A percentile compares a stretch with the other conserved stretches of the same genome.
phyloP scores from a whole-genome alignment of 2,113 vertebrate species.

The Argyrosomus japonicus region DNA sequence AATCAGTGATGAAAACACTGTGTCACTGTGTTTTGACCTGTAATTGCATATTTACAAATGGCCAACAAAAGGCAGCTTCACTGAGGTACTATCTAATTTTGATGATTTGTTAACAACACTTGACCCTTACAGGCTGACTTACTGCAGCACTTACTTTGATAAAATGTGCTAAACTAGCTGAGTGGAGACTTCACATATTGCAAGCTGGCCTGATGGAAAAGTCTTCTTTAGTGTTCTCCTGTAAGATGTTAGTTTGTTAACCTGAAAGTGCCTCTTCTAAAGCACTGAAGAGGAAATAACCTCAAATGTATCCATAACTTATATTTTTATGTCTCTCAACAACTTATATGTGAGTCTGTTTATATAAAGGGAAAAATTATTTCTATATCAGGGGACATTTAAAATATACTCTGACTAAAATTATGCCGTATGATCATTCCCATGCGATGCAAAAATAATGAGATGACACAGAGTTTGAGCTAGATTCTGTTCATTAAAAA shows the following conservation, averaged over 20 bases:
- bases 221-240: not conserved
- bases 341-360: constrained; percentile 40
- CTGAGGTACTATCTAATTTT: constrained; percentile 28
- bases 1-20: not conserved
- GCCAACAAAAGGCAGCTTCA: constrained; percentile 18
- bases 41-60: constrained; percentile 22
- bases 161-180: constrained; percentile 15
- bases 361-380: constrained; percentile 32
- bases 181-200: constrained; percentile 25
- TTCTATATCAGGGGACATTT: constrained; percentile 42
- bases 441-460: constrained; percentile 57
- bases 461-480: constrained; percentile 40
- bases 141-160: constrained; percentile 10
- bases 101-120: constrained; percentile 25
- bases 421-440: constrained; percentile 39
- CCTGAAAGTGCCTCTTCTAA: not conserved
- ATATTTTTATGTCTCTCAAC: constrained; percentile 24
- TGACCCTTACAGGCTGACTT: constrained; percentile 15
- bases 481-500: constrained; percentile 53
- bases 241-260: not conserved
- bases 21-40: constrained; percentile 18
- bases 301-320: not conserved
- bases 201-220: constrained; percentile 5
- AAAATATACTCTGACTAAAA: constrained; percentile 45
- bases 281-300: constrained; percentile 3